phyloP scores from a whole-genome alignment of 2,113 vertebrate species.

The Clarias macrocephalus region DNA sequence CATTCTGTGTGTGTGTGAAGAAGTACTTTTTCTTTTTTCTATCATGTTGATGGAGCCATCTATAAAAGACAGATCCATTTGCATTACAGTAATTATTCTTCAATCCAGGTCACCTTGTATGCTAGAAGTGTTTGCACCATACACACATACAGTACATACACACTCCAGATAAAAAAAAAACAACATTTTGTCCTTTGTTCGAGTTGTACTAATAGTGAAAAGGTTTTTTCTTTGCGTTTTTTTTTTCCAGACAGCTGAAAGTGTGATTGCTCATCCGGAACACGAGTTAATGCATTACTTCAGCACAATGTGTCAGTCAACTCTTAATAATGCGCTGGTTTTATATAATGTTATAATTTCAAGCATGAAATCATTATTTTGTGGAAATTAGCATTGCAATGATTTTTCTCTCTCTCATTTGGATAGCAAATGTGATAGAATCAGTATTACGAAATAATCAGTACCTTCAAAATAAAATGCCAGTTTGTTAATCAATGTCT shows the following conservation, averaged over 20 bases:
- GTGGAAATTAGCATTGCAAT: not conserved
- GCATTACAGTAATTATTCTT: not conserved
- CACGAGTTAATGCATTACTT: constrained; percentile 23
- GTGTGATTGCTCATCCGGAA: constrained; percentile 30
- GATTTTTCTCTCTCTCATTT: not conserved
- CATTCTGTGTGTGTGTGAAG: not conserved
- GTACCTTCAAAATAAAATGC: not conserved
- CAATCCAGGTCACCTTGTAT: not conserved
- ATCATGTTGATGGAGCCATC: not conserved
- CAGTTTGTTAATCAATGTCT: no score
- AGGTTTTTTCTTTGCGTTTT: not conserved
- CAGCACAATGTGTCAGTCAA: constrained; percentile 22
- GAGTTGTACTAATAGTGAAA: not conserved
- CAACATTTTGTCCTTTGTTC: constrained; percentile 4
- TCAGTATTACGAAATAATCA: not conserved
- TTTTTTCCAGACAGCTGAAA: constrained; percentile 5
- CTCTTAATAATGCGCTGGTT: not conserved
- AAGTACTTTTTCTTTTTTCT: constrained; percentile 5
- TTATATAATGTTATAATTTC: constrained; percentile 23
- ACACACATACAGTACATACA: not conserved
- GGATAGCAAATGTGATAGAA: not conserved
- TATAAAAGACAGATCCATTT: not conserved
- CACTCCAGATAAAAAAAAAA: not conserved
- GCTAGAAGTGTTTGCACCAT: not conserved
- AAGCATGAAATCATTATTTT: constrained; percentile 5